Base-by-base conservation (phyloP, 1,140 invertebrate species). In the Melanaphis sacchari region DNA sequence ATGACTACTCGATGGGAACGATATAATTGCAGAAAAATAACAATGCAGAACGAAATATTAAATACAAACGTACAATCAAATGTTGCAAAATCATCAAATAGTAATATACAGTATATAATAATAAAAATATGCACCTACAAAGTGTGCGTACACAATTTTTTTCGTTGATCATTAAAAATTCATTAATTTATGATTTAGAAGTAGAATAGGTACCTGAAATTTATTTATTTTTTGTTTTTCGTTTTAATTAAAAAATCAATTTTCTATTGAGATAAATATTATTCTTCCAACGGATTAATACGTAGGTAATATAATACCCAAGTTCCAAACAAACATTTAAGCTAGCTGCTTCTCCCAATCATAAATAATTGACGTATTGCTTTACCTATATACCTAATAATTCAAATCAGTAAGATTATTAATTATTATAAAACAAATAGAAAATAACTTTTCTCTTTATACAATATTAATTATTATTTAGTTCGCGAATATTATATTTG, bases 11-110 rank as follows among this genome's bases (percentile, higher is more conserved):
- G 36, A 40, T 52, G 52, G 87, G 87, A 89, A 89, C 87, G 49
- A 89, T 89, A 89, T 89, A 89, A 89, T 89, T 89, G 46, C 49
- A 89, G 87, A 38, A 26, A 54, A 54, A 89, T 89, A 89, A 89
- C 87, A 89, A 89, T 89, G 87, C 87, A 89, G 46, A 89, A 89
- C 87, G 46, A 89, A 89, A 52, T 52, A 54, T 38, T 43, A 52
- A 52, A 89, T 38, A 89, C 9, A 52, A 38, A 40, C n/a, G 9
- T 24, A 54, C 26, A 89, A 89, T 89, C 46, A 54, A 38, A 36
- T 89, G 31, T 89, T 89, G 87, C 87, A 89, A 89, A 89, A 89
- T 89, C 26, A 54, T 52, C 8, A 88, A 88, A 88, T 76, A 76
- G 59, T n/a, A 76, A 0, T n/a, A n/a, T 43, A 3, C 9, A 84